Base-by-base conservation (phyloP, 2,888 invertebrate genomes). In the Patella pellucida region DNA sequence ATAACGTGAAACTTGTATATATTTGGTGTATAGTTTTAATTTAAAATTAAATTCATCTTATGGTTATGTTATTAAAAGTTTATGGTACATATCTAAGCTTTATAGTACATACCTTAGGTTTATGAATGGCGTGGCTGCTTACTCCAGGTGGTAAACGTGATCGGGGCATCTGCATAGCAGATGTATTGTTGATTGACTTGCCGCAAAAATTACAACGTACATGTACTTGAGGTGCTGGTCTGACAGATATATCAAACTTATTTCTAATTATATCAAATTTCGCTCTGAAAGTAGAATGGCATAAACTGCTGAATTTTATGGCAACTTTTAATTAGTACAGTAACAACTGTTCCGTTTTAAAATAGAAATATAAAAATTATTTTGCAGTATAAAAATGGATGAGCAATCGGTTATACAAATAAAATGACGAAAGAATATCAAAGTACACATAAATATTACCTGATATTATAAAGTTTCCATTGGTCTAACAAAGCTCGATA, bases 181-280 rank as follows among this genome's bases (percentile, higher is more conserved):
- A 81, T 73, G 83, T 85, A 77, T 83, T 85, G 41, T 87, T 86
- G 52, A 98, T 95, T 80, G 96, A 95, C 92, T 97, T 97, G 72
- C 97, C 96, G 92, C 98, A 98, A 92, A 96, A 98, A 88, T 96
- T 96, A 92, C 98, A 98, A 7, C 96, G 95, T 76, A 97, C 94
- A 88, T 94, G 95, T 54, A 96, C 95, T 88, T 92, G 92, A 82
- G 91, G 90, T 4, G 89, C 88, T 14, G 87, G 86, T 50, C 81
- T 79, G 9, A 79, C 76, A 7, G 79, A 81, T 81, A 84, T 80
- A 72, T 85, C 85, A 68, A 83, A 76, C 7, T 77, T 74, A 72
- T 86, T 85, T 27, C 85, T 79, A 27, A 87, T 82, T n/a, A 85
- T 96, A 92, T 98, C 97, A 90, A 98, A 95, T 87, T 95, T 94